These are phyloP conservation scores for Heliconius eleuchia DNA, from an alignment of 1,140 invertebrate species.

Conservation along the genomic window DNA sequence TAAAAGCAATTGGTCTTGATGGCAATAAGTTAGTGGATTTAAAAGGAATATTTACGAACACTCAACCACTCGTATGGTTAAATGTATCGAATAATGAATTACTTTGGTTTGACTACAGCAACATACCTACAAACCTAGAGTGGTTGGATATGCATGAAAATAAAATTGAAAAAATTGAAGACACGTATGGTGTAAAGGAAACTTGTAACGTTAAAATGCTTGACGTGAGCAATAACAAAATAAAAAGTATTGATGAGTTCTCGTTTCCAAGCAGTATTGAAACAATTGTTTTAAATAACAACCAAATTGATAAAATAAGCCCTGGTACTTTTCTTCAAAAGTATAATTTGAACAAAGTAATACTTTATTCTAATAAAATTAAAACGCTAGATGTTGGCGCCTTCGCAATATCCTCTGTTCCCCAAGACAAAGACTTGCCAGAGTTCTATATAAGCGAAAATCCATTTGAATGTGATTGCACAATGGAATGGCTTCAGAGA, in stretches of 20 bases:
- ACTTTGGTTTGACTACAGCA: conserved; percentile 86
- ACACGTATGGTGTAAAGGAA: conserved; percentile 88
- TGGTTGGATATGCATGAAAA: conserved; percentile 89
- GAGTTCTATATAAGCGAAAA: conserved; percentile 91
- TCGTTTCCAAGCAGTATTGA: conserved; percentile 89
- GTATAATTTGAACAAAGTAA: conserved; percentile 87
- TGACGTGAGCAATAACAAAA: conserved; percentile 88
- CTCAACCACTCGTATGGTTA: conserved; percentile 86
- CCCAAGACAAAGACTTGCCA: conserved; percentile 85
- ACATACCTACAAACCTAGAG: conserved; percentile 85
- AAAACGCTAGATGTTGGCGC: conserved; percentile 87
- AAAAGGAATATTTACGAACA: conserved; percentile 85
- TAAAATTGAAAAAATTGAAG: conserved; percentile 85
- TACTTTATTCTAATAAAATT: conserved; percentile 89
- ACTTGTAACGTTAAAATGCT: conserved; percentile 90
- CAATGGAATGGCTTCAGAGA: conserved; percentile 92
- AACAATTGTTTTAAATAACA: conserved; percentile 89
- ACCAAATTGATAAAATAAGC: conserved; percentile 86
- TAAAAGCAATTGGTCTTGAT: conserved; percentile 86
- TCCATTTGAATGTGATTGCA: conserved; percentile 91
- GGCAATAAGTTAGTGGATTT: conserved; percentile 86
- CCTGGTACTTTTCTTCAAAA: conserved; percentile 89
- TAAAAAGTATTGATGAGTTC: conserved; percentile 86
- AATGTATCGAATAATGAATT: conserved; percentile 88
- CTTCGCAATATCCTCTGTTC: conserved; percentile 85